A percentile compares a stretch with the other conserved stretches of the same genome.
Conservation (phyloP, 1,140 invertebrate species). For the Pogonognathellus flavescens region DNA sequence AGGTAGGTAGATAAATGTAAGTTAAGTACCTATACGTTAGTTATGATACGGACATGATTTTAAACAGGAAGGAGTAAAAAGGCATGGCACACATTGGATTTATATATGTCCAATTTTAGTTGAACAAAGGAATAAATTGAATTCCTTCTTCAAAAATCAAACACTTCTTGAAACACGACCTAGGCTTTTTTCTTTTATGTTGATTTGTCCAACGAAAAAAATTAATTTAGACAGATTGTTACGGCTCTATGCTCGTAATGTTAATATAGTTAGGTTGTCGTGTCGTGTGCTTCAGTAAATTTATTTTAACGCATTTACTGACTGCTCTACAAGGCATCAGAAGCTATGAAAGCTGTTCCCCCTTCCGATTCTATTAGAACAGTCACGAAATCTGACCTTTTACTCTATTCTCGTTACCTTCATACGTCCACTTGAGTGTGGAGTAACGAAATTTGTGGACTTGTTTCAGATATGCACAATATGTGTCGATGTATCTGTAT, state of each 20-base stretch:
- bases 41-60: background rate
- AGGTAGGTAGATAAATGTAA: background rate
- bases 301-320: background rate
- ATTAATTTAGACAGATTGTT: background rate
- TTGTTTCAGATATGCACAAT: slow-evolving; percentile 21
- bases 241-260: background rate
- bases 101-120: slow-evolving; percentile 11
- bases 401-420: slow-evolving; percentile 12
- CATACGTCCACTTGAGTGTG: slow-evolving; percentile 24
- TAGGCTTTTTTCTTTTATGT: background rate
- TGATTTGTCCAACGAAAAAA: background rate
- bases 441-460: slow-evolving; percentile 26
- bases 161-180: slow-evolving; percentile 21
- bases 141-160: slow-evolving; percentile 11
- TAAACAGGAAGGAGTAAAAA: slow-evolving; percentile 11
- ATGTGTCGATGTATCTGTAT: slow-evolving; percentile 8
- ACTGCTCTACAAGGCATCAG: background rate
- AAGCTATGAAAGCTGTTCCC: background rate
- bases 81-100: background rate
- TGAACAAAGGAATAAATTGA: slow-evolving; percentile 7
- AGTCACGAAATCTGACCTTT: slow-evolving; percentile 49
- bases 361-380: slow-evolving; percentile 28
- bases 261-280: background rate
- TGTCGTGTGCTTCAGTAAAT: background rate
- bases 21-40: background rate